These are phyloP conservation scores for Leptopilina drosophilae DNA, from an alignment of 2,888 invertebrate species.

Conservation along the genomic window DNA sequence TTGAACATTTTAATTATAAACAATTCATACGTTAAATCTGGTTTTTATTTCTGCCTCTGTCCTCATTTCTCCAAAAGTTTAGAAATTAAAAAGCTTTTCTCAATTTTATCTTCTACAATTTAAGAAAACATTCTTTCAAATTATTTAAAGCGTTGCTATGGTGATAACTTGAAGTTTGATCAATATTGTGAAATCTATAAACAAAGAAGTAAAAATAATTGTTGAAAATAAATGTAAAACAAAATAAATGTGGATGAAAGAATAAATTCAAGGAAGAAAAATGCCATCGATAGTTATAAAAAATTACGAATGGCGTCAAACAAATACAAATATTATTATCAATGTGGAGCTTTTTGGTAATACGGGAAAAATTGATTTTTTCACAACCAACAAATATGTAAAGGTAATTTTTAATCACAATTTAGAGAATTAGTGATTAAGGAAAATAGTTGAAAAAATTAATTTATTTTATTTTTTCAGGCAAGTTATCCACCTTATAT, in stretches of 20 bases:
- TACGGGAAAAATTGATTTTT: conserved; percentile 83
- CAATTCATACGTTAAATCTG: conserved; percentile 63
- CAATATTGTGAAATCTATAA: not conserved
- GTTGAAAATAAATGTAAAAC: not conserved
- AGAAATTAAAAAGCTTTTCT: not conserved
- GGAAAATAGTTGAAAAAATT: not conserved
- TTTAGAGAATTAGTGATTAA: conserved; percentile 9
- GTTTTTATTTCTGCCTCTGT: not conserved
- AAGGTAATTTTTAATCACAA: conserved; percentile 77
- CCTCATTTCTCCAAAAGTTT: not conserved
- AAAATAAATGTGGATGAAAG: not conserved
- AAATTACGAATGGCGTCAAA: conserved; percentile 88
- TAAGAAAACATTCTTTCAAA: not conserved
- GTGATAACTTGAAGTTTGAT: conserved; percentile 25
- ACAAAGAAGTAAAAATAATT: not conserved
- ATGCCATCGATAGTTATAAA: conserved; percentile 86
- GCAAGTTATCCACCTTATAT: conserved; percentile 85
- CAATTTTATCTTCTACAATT: not conserved
- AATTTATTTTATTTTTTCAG: conserved; percentile 65
- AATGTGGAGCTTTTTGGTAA: conserved; percentile 83
- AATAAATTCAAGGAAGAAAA: conserved; percentile 44
- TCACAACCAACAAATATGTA: conserved; percentile 84
- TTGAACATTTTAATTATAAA: conserved; percentile 72
- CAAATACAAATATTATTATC: conserved; percentile 80
- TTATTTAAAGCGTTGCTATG: conserved; percentile 15